A percentile compares a stretch with the other conserved stretches of the same genome.
These are phyloP conservation scores for Noturus placidus DNA, from an alignment of 2,113 vertebrate genomes.

Conservation along the genomic window DNA sequence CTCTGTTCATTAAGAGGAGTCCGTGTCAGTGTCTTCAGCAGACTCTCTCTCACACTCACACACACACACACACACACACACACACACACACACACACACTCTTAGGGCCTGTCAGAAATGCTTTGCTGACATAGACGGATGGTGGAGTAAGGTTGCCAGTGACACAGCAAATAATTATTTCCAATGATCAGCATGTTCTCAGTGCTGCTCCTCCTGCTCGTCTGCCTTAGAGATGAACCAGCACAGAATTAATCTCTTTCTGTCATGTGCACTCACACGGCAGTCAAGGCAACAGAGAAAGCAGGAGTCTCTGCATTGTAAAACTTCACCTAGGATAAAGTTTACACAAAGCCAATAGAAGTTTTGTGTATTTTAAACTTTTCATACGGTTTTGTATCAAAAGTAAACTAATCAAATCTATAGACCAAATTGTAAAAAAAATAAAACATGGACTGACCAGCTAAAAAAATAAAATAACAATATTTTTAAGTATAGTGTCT, in stretches of 20 bases:
- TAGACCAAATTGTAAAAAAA: not conserved
- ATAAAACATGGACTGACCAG: not conserved
- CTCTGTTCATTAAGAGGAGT: constrained; percentile 72
- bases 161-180: constrained; percentile 53
- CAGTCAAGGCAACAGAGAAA: constrained; percentile 18
- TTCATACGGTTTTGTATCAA: not conserved
- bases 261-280: not conserved
- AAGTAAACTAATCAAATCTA: not conserved
- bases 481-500: not conserved
- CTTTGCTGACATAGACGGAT: constrained; percentile 58
- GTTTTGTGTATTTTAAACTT: not conserved
- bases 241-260: constrained; percentile 50
- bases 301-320: not conserved
- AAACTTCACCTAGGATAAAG: not conserved
- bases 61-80: constrained; percentile 54
- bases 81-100: constrained; percentile 52
- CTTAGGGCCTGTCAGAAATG: constrained; percentile 58
- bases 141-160: constrained; percentile 52
- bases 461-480: not conserved
- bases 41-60: constrained; percentile 28
- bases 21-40: constrained; percentile 57
- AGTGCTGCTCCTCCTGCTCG: constrained; percentile 39
- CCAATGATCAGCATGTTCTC: constrained; percentile 45
- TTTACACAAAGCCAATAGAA: not conserved
- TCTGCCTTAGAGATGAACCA: constrained; percentile 45